Conservation (phyloP, 2,888 invertebrate genomes). For the Acrobeloides nanus region DNA sequence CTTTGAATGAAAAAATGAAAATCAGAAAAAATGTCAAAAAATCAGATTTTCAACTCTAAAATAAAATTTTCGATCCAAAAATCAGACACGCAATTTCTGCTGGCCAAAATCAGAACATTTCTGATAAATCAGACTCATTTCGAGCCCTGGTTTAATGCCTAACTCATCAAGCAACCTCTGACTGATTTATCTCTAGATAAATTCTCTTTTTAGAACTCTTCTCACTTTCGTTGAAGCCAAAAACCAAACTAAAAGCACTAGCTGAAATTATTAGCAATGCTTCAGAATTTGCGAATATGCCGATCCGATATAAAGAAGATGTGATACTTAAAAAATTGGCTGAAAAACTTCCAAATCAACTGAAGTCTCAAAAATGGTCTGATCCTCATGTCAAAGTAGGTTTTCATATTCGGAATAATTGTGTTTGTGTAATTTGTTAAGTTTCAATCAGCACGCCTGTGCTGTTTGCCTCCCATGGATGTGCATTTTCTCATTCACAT, state of each 20-base stretch:
- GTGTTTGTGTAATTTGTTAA: neutral
- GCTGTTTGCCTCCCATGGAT: no score
- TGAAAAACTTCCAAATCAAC: constrained; percentile 64
- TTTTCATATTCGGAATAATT: constrained; percentile 18
- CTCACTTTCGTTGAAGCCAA: constrained; percentile 86
- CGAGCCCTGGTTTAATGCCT: no score
- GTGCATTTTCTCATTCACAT: no score
- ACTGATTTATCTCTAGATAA: neutral
- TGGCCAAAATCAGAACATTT: no score
- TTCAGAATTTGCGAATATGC: constrained; percentile 87
- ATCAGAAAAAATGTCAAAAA: no score
- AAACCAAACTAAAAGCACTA: constrained; percentile 92
- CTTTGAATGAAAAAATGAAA: no score
- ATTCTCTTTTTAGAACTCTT: constrained; percentile 71
- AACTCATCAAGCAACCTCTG: neutral
- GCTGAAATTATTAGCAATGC: constrained; percentile 96
- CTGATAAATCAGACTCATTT: no score
- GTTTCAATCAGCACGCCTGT: no score
- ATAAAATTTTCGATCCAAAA: no score
- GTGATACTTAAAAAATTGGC: constrained; percentile 66
- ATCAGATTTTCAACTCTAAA: no score
- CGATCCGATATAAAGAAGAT: constrained; percentile 90
- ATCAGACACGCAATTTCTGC: no score
- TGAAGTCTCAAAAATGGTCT: constrained; percentile 73
- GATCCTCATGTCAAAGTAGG: constrained; percentile 85